These are phyloP conservation scores for Synchiropus splendidus DNA, from an alignment of 2,113 vertebrate species.

Conservation along the genomic window DNA sequence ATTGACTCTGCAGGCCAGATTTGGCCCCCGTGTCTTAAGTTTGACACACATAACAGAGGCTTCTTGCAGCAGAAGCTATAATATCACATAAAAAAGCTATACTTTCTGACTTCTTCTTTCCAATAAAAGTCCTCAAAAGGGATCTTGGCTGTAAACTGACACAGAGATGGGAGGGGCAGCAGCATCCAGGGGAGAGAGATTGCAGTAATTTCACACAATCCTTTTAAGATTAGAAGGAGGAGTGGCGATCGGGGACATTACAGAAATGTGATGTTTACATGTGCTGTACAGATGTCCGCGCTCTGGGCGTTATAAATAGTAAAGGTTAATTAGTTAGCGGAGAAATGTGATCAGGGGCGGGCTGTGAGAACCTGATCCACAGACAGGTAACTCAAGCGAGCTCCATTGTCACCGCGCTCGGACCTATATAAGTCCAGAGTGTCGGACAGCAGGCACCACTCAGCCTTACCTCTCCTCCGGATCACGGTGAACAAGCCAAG, in stretches of 20 bases:
- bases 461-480: conserved; percentile 55
- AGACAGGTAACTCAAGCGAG: conserved; percentile 84
- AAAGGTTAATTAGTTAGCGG: conserved; percentile 86
- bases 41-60: too few relatives aligned
- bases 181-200: conserved; percentile 13
- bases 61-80: too few relatives aligned
- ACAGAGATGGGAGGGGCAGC: conserved; percentile 5
- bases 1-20: too few relatives aligned
- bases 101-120: too few relatives aligned
- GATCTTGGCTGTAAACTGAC: conserved; percentile 33
- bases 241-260: conserved; percentile 30
- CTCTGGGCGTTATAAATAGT: conserved; percentile 79
- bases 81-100: too few relatives aligned
- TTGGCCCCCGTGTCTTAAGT: too few relatives aligned
- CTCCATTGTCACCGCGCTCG: conserved; percentile 76
- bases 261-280: conserved; percentile 52
- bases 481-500: conserved; percentile 48
- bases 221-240: conserved; percentile 9
- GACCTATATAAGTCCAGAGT: conserved; percentile 84
- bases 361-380: conserved; percentile 83
- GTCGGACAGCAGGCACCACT: conserved; percentile 59
- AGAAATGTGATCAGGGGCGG: conserved; percentile 81
- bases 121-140: conserved; percentile 6
- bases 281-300: conserved; percentile 42
- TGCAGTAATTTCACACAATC: conserved; percentile 23